These are phyloP conservation scores for Drosophila asahinai DNA, from an alignment of 1,140 invertebrate genomes.

Conservation along the genomic window DNA sequence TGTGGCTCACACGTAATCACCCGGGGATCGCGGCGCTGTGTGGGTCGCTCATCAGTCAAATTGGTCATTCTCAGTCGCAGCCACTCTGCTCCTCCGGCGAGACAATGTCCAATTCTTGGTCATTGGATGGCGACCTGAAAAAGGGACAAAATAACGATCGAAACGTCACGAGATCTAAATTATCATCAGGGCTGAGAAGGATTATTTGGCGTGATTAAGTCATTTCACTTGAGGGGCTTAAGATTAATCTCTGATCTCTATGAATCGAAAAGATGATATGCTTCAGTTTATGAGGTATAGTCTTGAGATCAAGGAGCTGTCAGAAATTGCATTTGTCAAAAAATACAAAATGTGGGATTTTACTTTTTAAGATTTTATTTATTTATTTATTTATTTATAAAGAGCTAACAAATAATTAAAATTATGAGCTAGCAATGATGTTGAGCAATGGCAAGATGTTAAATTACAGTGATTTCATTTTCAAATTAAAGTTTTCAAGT, in stretches of 20 bases:
- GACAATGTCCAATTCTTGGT: slow-evolving; percentile 2
- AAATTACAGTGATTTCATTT: too few species aligned
- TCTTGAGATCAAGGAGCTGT: too few species aligned
- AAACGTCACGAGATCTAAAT: slow-evolving; percentile 47
- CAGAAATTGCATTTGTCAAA: too few species aligned
- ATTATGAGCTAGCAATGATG: too few species aligned
- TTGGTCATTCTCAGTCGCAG: slow-evolving; percentile 53
- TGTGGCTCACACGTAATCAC: slow-evolving; percentile 59
- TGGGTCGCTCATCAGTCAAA: slow-evolving; percentile 80
- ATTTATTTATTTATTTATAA: too few species aligned
- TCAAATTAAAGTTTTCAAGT: too few species aligned
- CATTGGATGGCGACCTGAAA: slow-evolving; percentile 5
- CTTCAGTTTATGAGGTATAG: neutral
- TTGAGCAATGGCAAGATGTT: neutral
- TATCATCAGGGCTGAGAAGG: slow-evolving; percentile 35
- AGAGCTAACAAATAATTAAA: too few species aligned
- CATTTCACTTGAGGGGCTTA: slow-evolving; percentile 12
- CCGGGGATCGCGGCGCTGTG: slow-evolving; percentile 58
- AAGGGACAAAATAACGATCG: slow-evolving; percentile 54
- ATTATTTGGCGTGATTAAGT: slow-evolving; percentile 7
- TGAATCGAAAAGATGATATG: neutral
- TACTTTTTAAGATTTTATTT: too few species aligned
- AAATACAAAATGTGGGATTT: too few species aligned
- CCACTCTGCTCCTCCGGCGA: slow-evolving; percentile 21
- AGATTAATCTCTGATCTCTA: neutral